These are phyloP conservation scores for Neoaliturus tenellus DNA, from an alignment of 2,888 invertebrate species.

Conservation along the genomic window DNA sequence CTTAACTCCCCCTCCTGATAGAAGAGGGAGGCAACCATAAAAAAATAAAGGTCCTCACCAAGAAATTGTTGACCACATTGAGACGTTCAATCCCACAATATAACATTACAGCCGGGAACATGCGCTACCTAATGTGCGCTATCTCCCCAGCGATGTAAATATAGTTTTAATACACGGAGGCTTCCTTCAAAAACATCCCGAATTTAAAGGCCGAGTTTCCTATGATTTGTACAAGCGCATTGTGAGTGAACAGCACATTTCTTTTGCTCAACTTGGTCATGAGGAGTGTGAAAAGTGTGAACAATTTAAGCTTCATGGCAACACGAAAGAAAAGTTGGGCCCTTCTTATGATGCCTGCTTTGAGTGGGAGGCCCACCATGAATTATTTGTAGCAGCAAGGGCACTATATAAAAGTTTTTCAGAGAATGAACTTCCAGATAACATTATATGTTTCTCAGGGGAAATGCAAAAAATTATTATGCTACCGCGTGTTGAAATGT, in stretches of 20 bases:
- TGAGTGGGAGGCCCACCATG: constrained; percentile 40
- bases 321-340: constrained; percentile 34
- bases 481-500: constrained; percentile 66
- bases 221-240: constrained; percentile 55
- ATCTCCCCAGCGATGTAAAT: constrained; percentile 61
- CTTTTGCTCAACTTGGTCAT: constrained; percentile 51
- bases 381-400: not conserved
- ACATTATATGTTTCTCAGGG: constrained; percentile 1
- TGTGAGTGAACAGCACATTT: constrained; percentile 52
- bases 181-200: constrained; percentile 53
- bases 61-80: constrained; percentile 57
- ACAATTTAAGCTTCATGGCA: constrained; percentile 26
- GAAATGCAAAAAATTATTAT: constrained; percentile 62
- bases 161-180: constrained; percentile 53
- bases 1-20: constrained; percentile 50
- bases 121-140: constrained; percentile 61
- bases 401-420: constrained; percentile 16
- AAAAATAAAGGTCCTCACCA: constrained; percentile 38
- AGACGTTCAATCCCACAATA: constrained; percentile 55
- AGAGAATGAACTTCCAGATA: constrained; percentile 20
- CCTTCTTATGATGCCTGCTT: constrained; percentile 15
- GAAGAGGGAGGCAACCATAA: constrained; percentile 48
- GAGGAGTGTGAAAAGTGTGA: not conserved
- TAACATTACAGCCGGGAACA: constrained; percentile 64
- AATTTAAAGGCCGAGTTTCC: constrained; percentile 39